Evolutionary conservation across 2,113 vertebrate species (phyloP).

Genomic region (Marcusenius ussheri): DNA sequence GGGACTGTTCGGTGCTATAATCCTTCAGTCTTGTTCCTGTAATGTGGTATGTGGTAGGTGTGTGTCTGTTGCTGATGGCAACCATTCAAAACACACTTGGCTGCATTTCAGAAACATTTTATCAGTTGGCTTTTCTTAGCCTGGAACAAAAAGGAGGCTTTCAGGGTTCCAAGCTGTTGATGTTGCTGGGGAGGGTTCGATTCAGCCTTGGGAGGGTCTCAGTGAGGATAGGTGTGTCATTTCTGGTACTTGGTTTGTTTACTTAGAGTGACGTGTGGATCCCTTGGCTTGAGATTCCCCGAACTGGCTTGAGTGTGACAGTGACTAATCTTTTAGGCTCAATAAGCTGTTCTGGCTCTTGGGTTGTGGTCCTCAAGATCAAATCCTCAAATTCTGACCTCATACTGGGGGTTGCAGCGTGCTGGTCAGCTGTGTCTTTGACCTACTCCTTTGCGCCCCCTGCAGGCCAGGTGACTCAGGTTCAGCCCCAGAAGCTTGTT

Average conservation of each 20-base stretch:
- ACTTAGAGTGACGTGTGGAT: not conserved
- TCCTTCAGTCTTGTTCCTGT: not conserved
- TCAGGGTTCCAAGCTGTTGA: not conserved
- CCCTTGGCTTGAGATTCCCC: not conserved
- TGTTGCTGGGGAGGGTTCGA: not conserved
- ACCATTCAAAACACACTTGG: not conserved
- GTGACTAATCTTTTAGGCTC: not conserved
- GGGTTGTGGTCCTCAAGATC: not conserved
- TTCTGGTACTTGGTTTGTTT: not conserved
- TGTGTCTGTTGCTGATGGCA: not conserved
- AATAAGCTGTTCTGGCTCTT: not conserved
- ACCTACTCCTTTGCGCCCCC: too few species aligned
- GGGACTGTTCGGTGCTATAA: not conserved
- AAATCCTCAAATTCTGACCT: not conserved
- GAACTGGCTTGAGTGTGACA: not conserved
- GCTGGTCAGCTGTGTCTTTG: not conserved
- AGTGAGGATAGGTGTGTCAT: not conserved
- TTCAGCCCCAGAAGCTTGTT: too few species aligned
- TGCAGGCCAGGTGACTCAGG: too few species aligned
- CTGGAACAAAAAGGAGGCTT: not conserved
- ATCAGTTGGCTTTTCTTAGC: not conserved
- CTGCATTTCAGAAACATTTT: not conserved
- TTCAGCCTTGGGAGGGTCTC: not conserved
- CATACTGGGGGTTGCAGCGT: not conserved
- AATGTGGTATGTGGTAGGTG: not conserved